Evolutionary conservation across 2,888 invertebrate species (phyloP).

Genomic region (Therioaphis trifolii): DNA sequence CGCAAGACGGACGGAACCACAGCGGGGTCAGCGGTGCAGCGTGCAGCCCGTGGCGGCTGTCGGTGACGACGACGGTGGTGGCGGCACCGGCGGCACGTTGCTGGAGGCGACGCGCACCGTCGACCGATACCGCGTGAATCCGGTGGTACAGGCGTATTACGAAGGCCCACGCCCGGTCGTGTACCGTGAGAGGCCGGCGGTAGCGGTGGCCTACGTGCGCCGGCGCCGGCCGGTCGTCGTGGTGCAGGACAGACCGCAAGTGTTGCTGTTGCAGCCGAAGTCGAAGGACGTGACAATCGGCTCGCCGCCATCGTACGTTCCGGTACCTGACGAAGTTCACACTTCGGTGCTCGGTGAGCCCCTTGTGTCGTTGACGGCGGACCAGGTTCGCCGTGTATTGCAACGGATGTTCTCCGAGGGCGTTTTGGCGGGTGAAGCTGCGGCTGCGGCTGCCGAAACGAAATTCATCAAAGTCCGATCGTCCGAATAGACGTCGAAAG

Average conservation of each 20-base stretch:
- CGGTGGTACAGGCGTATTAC: background rate
- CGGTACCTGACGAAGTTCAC: background rate
- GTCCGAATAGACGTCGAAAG: no score
- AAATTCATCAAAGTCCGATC: background rate
- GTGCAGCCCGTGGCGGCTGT: background rate
- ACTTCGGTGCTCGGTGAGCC: background rate
- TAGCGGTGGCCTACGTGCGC: background rate
- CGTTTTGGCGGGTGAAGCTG: background rate
- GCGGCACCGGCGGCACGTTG: background rate
- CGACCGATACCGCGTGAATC: background rate
- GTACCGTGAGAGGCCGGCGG: background rate
- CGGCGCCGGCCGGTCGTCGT: background rate
- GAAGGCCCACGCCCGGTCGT: background rate
- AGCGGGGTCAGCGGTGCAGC: constrained; percentile 18
- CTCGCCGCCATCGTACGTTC: background rate
- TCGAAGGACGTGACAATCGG: background rate
- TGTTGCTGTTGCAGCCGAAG: background rate
- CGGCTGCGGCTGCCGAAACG: background rate
- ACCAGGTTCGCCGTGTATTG: background rate
- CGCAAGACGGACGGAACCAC: background rate
- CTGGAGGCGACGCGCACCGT: constrained; percentile 8
- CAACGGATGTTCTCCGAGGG: background rate
- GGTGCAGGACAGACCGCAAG: background rate
- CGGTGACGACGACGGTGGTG: background rate
- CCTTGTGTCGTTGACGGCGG: background rate